phyloP scores from a whole-genome alignment of 1,140 invertebrate species.

The Trinorchestia longiramus region DNA sequence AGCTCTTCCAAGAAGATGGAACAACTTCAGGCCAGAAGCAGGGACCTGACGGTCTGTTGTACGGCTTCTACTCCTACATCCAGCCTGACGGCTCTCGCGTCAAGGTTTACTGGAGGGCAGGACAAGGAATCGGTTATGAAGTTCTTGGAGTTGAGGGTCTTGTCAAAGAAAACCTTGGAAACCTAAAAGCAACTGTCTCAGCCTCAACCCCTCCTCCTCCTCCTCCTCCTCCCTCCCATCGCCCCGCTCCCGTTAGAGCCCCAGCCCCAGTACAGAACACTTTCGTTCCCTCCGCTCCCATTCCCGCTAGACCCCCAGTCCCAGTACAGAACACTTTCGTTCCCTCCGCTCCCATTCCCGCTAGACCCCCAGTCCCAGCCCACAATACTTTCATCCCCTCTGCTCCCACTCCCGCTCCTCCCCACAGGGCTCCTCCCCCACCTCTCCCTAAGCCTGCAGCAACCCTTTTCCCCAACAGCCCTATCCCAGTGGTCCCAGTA shows the following conservation, averaged over 20 bases:
- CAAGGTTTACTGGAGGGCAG: slow-evolving; percentile 65
- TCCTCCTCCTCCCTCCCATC: not conserved
- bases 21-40: slow-evolving; percentile 64
- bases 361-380: not conserved
- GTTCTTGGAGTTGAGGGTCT: slow-evolving; percentile 64
- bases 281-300: not conserved
- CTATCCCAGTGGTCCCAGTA: slow-evolving; percentile 49
- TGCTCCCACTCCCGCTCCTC: slow-evolving; percentile 25
- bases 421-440: slow-evolving; percentile 44
- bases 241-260: not conserved
- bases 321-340: not conserved
- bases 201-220: slow-evolving; percentile 6
- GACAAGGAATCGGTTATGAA: slow-evolving; percentile 64
- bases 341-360: not conserved
- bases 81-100: slow-evolving; percentile 61
- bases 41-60: slow-evolving; percentile 63
- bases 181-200: slow-evolving; percentile 58
- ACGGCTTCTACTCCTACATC: slow-evolving; percentile 66
- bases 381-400: slow-evolving; percentile 19
- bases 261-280: not conserved
- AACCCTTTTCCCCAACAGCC: slow-evolving; percentile 35
- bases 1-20: slow-evolving; percentile 64
- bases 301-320: not conserved
- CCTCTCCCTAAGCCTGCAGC: slow-evolving; percentile 1
- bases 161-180: slow-evolving; percentile 60